Percentiles rank a stretch among this genome's conserved stretches.
Conservation (phyloP, 2,797 vertebrate genomes). For the Hypotaenidia okinawae region DNA sequence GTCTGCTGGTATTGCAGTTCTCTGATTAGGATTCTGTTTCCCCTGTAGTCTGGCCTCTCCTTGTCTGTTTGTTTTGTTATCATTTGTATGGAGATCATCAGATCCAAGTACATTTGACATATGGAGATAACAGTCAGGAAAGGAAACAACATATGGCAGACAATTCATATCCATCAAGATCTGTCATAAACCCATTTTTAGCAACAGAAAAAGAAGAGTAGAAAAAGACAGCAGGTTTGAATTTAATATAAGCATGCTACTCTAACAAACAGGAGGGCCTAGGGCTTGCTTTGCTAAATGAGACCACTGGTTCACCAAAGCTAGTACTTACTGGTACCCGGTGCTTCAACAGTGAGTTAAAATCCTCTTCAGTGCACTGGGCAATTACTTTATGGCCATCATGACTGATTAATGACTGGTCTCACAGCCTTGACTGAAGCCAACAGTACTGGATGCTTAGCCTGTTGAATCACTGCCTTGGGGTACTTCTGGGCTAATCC, state of each 20-base stretch:
- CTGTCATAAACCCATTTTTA: slow-evolving; percentile 52
- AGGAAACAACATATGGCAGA: slow-evolving; percentile 67
- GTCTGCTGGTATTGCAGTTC: slow-evolving; percentile 29
- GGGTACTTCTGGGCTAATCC: neutral
- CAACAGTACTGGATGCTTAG: neutral
- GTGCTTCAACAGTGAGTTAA: neutral
- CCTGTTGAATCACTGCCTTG: neutral
- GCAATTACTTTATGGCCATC: neutral
- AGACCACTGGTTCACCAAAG: neutral
- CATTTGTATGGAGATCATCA: slow-evolving; percentile 53
- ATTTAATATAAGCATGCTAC: slow-evolving; percentile 25
- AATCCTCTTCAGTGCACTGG: neutral
- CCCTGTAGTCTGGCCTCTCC: slow-evolving; percentile 46
- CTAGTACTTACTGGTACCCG: neutral
- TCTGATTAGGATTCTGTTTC: slow-evolving; percentile 18
- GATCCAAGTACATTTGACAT: slow-evolving; percentile 62
- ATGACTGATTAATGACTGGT: neutral
- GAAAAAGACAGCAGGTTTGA: slow-evolving; percentile 40
- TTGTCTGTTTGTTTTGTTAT: slow-evolving; percentile 66
- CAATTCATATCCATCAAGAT: slow-evolving; percentile 62
- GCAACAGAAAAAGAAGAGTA: neutral
- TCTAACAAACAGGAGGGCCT: neutral
- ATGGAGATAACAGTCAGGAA: slow-evolving; percentile 58
- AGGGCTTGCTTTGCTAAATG: neutral
- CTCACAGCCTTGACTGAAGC: neutral